phyloP scores from a whole-genome alignment of 2,888 invertebrate genomes.

The Pollenia angustigena region DNA sequence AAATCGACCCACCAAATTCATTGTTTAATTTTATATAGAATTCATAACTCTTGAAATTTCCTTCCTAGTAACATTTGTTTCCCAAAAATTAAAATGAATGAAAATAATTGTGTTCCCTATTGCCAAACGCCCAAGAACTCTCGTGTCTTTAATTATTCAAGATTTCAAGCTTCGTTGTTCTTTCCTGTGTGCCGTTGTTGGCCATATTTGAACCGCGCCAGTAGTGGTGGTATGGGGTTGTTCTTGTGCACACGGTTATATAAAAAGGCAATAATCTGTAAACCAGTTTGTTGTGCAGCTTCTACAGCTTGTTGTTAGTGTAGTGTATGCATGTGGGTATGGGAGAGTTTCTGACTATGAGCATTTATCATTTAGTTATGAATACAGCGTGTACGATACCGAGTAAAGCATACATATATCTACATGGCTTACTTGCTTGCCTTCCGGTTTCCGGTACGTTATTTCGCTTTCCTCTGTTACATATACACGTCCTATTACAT shows the following conservation, averaged over 20 bases:
- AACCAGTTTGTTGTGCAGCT: slow-evolving; percentile 6
- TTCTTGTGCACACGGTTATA: slow-evolving; percentile 11
- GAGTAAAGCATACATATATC: slow-evolving; percentile 54
- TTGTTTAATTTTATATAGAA: neutral
- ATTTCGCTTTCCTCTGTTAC: slow-evolving; percentile 47
- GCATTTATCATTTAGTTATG: slow-evolving; percentile 63
- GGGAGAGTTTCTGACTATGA: slow-evolving; percentile 26
- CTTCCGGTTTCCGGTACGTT: slow-evolving; percentile 67
- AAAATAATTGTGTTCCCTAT: slow-evolving; percentile 31
- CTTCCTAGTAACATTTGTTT: slow-evolving; percentile 1
- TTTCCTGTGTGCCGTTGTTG: slow-evolving; percentile 24
- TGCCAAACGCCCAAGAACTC: slow-evolving; percentile 55
- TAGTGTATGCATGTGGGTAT: neutral
- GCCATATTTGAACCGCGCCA: neutral
- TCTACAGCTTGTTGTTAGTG: slow-evolving; percentile 23
- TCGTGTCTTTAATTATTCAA: slow-evolving; percentile 66
- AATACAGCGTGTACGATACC: slow-evolving; percentile 21
- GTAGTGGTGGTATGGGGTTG: neutral
- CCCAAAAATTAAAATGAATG: slow-evolving; percentile 16
- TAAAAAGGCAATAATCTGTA: slow-evolving; percentile 52
- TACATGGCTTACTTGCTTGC: slow-evolving; percentile 63
- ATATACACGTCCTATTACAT: slow-evolving; percentile 11
- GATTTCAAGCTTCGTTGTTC: slow-evolving; percentile 44
- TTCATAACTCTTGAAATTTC: slow-evolving; percentile 43
- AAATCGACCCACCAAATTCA: neutral